These are phyloP conservation scores for Papilio aristodemus DNA, from an alignment of 1,140 invertebrate species.

Conservation along the genomic window DNA sequence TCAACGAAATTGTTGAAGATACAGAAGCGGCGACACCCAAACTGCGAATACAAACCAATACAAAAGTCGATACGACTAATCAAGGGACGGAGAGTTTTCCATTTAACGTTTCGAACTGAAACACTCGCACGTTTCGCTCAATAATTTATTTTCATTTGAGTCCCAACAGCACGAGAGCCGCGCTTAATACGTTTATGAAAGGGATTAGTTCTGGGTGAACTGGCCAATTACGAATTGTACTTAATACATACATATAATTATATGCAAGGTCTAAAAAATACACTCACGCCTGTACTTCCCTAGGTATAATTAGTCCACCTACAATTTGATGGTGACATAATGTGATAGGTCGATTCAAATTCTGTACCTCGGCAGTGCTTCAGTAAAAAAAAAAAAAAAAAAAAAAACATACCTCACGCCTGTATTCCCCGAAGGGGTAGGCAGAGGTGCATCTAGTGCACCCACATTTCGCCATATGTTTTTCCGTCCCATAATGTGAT, in stretches of 20 bases:
- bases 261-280: not conserved
- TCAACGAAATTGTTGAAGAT: constrained; percentile 48
- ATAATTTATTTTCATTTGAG: constrained; percentile 32
- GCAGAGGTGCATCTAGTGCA: no score
- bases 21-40: constrained; percentile 38
- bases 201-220: not conserved
- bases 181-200: constrained; percentile 7
- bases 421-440: no score
- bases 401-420: no score
- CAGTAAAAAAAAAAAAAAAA: no score
- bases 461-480: no score
- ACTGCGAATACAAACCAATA: constrained; percentile 35
- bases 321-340: no score
- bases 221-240: not conserved
- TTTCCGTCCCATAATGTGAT: no score
- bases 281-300: not conserved
- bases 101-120: constrained; percentile 32
- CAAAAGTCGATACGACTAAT: constrained; percentile 29
- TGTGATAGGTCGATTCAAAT: no score
- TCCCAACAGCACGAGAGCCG: not conserved
- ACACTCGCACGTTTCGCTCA: constrained; percentile 21
- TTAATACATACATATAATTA: not conserved
- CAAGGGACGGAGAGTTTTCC: constrained; percentile 28
- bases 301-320: no score
- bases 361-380: no score